These are phyloP conservation scores for Congeria kusceri DNA, from an alignment of 2,888 invertebrate genomes.

Conservation along the genomic window DNA sequence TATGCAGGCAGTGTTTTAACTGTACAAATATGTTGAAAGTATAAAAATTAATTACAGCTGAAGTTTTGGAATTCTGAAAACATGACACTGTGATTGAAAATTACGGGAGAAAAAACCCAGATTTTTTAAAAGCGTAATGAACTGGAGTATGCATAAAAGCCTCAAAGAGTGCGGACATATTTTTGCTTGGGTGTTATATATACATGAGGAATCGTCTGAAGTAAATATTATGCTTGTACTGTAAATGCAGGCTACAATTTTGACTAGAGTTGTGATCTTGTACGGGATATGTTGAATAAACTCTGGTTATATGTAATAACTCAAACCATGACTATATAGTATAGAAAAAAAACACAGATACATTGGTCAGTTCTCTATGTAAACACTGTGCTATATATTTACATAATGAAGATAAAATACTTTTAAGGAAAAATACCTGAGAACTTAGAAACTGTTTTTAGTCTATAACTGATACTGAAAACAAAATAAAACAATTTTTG, in stretches of 20 bases:
- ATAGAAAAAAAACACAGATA: constrained; percentile 59
- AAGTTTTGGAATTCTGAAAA: no score
- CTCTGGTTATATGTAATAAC: constrained; percentile 66
- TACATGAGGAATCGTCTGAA: no score
- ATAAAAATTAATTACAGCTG: no score
- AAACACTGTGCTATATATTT: constrained; percentile 62
- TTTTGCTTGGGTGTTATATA: no score
- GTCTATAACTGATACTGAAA: constrained; percentile 57
- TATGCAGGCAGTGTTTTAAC: no score
- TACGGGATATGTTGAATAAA: constrained; percentile 13
- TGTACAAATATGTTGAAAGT: no score
- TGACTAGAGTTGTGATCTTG: background rate
- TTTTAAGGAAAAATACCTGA: constrained; percentile 55
- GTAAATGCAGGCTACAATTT: constrained; percentile 5
- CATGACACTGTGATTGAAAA: no score
- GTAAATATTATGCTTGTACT: no score
- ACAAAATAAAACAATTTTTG: constrained; percentile 15
- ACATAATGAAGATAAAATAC: constrained; percentile 46
- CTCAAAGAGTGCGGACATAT: no score
- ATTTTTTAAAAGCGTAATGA: no score
- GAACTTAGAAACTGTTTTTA: constrained; percentile 44
- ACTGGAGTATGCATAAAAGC: no score
- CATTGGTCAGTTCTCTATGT: constrained; percentile 58
- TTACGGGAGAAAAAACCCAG: no score
- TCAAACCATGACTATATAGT: constrained; percentile 65